Base-by-base conservation (phyloP, 2,888 invertebrate genomes). In the Pristionchus maxplancki region DNA sequence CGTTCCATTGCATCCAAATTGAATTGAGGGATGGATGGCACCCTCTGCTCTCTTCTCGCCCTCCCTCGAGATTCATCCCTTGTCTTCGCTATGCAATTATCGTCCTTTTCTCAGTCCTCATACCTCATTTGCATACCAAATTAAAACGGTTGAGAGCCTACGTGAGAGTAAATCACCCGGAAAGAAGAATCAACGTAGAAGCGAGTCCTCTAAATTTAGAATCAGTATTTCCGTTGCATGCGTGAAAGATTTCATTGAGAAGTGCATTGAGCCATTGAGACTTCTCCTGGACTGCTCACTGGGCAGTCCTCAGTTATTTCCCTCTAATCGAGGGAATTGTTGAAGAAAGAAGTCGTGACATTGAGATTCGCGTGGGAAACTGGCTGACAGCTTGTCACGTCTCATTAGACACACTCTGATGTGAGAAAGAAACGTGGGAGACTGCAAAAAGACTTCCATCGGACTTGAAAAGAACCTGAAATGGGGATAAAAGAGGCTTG, bases 341-440 rank as follows among this genome's bases (percentile, higher is more conserved):
- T 24, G 28, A 6, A 62, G n/a, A 64, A 28, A 64, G 64, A 28
- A 34, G 17, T 2, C 34, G 34, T 71, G 67, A 71, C 67, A 71
- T 37, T 71, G 37, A 71, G 67, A 34, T 4, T 11, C 13, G 67
- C 20, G 67, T 34, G 74, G 17, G 74, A 74, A n/a, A 74, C 40
- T 74, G 20, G 40, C 40, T 44, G 74, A 44, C 74, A 74, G 74
- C n/a, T 74, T 74, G 37, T 74, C 74, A 74, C 74, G 37, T 74
- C 74, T 74, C 74, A 74, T 74, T 74, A 74, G 74, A 40, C 37
- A 67, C 62, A n/a, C 31, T 28, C 34, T 13, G 74, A 31, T 28
- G 67, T 34, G 74, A 74, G 34, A 40, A 20, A n/a, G 74, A 74
- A 40, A n/a, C 37, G 40, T 74, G 74, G 40, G 74, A 74, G 40